Conservation (phyloP, 2,888 invertebrate species). For the Sturmia bella region DNA sequence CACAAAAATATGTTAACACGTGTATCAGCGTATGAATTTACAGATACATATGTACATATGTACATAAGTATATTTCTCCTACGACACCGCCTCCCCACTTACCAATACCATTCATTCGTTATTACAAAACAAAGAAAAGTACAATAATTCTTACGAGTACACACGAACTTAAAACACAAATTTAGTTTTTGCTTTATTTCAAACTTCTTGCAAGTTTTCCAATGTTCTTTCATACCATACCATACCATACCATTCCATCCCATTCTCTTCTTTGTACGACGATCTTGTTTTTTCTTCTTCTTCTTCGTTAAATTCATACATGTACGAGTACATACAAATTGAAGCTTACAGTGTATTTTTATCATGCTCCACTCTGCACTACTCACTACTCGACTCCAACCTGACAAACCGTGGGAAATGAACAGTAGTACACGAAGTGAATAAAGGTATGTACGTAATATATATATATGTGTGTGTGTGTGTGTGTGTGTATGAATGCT, state of each 20-base stretch:
- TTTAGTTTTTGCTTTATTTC: constrained; percentile 60
- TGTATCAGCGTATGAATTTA: neutral
- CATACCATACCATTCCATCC: constrained; percentile 18
- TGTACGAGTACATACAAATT: constrained; percentile 25
- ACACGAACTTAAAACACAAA: constrained; percentile 26
- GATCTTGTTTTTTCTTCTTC: constrained; percentile 40
- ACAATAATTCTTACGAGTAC: constrained; percentile 40
- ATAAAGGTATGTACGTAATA: constrained; percentile 42
- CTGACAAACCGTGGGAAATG: constrained; percentile 80
- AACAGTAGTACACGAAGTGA: constrained; percentile 77
- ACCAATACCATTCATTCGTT: neutral
- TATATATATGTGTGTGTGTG: no score
- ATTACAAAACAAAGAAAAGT: neutral
- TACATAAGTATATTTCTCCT: constrained; percentile 32
- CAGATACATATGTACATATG: no score
- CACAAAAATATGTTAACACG: neutral
- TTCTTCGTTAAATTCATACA: constrained; percentile 36
- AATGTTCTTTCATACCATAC: constrained; percentile 68
- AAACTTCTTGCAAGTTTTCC: constrained; percentile 43
- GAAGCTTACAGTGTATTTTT: constrained; percentile 40
- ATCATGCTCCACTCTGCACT: constrained; percentile 42
- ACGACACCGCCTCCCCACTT: constrained; percentile 65
- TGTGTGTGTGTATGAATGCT: no score
- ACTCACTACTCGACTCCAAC: constrained; percentile 60
- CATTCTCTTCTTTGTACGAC: constrained; percentile 18